phyloP scores from a whole-genome alignment of 2,797 vertebrate species.

The Sebastes cheni region DNA sequence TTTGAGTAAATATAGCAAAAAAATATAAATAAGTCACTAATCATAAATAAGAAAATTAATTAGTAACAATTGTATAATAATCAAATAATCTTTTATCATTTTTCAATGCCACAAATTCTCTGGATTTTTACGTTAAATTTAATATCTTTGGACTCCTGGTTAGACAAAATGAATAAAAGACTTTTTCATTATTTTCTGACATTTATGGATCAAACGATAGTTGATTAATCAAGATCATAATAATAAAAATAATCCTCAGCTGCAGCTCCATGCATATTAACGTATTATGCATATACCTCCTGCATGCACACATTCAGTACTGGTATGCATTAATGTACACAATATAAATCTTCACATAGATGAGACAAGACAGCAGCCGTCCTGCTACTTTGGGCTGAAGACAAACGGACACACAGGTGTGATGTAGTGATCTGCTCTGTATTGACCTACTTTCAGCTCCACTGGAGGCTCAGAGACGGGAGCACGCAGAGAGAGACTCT shows the following conservation, averaged over 20 bases:
- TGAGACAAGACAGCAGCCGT: background rate
- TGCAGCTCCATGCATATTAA: background rate
- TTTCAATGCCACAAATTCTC: background rate
- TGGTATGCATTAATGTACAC: too few relatives aligned
- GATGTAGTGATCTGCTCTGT: slow-evolving; percentile 3
- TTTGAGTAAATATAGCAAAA: background rate
- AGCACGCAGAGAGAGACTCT: background rate
- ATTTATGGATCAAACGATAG: too few relatives aligned
- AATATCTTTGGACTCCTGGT: background rate
- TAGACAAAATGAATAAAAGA: too few relatives aligned
- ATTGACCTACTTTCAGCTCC: slow-evolving; percentile 37
- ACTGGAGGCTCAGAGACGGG: background rate
- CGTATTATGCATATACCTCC: background rate
- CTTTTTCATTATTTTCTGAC: too few relatives aligned
- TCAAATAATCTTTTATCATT: background rate
- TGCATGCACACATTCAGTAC: background rate
- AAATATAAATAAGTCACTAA: background rate
- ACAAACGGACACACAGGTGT: slow-evolving; percentile 8
- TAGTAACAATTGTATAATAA: background rate
- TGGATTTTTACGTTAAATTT: background rate
- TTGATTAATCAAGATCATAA: too few relatives aligned
- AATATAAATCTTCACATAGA: background rate
- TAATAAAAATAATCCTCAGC: background rate
- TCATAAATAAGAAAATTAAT: background rate
- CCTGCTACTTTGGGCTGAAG: background rate